phyloP scores from a whole-genome alignment of 1,140 invertebrate species.

The Stegodyphus dumicola region DNA sequence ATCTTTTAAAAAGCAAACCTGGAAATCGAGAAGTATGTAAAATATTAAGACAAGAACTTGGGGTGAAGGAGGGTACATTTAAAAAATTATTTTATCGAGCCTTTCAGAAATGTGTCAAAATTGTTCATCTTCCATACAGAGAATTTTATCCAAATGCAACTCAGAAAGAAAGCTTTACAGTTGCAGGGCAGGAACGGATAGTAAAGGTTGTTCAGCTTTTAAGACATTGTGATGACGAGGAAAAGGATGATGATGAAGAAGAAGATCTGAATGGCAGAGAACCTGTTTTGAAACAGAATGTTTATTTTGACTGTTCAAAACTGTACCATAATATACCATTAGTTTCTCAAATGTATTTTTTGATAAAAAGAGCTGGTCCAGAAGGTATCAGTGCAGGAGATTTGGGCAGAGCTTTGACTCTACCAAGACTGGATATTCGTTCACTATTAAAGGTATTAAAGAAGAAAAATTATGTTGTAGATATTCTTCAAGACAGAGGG shows the following conservation, averaged over 20 bases:
- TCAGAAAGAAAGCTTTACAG: slow-evolving; percentile 69
- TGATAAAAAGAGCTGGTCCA: slow-evolving; percentile 69
- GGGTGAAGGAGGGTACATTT: slow-evolving; percentile 41
- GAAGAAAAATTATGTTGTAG: slow-evolving; percentile 68
- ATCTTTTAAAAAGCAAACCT: slow-evolving; percentile 47
- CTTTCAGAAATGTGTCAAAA: slow-evolving; percentile 33
- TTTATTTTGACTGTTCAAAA: slow-evolving; percentile 58
- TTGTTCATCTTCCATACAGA: slow-evolving; percentile 70
- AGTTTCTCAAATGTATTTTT: slow-evolving; percentile 70
- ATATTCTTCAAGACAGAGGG: slow-evolving; percentile 72
- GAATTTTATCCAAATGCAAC: slow-evolving; percentile 74
- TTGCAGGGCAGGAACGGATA: slow-evolving; percentile 70
- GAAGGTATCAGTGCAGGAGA: slow-evolving; percentile 71
- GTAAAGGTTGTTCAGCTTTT: slow-evolving; percentile 55
- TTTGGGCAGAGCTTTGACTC: slow-evolving; percentile 69
- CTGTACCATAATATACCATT: slow-evolving; percentile 63
- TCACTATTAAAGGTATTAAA: slow-evolving; percentile 71
- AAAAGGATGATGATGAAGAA: slow-evolving; percentile 65
- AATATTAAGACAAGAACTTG: slow-evolving; percentile 33
- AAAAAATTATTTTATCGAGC: slow-evolving; percentile 56
- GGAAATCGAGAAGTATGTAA: slow-evolving; percentile 21
- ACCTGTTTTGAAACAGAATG: slow-evolving; percentile 66
- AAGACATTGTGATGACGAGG: slow-evolving; percentile 65
- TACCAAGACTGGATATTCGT: slow-evolving; percentile 71
- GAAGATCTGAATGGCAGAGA: slow-evolving; percentile 69